These are phyloP conservation scores for Syngnathus scovelli DNA, from an alignment of 2,113 vertebrate species.

Conservation along the genomic window DNA sequence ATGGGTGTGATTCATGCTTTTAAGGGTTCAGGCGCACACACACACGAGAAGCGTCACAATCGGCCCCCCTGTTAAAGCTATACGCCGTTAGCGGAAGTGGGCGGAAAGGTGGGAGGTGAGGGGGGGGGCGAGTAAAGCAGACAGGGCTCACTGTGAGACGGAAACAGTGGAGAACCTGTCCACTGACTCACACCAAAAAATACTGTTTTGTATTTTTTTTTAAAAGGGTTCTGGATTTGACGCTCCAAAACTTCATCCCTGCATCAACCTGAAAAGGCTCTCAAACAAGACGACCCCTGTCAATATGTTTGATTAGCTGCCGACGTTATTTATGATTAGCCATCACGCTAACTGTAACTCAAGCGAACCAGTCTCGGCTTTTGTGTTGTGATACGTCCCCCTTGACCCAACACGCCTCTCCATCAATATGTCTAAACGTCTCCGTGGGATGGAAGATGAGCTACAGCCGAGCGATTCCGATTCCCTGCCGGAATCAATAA, in stretches of 20 bases:
- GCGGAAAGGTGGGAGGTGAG: conserved; percentile 30
- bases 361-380: conserved; percentile 8
- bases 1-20: conserved; percentile 67
- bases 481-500: conserved; percentile 56
- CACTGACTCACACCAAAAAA: conserved; percentile 2
- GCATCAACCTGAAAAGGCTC: neutral
- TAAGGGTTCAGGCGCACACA: conserved; percentile 40
- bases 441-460: conserved; percentile 51
- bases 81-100: conserved; percentile 46
- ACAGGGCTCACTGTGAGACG: conserved; percentile 28
- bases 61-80: conserved; percentile 54
- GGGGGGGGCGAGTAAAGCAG: conserved; percentile 16
- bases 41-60: conserved; percentile 41
- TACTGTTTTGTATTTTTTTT: neutral
- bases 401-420: conserved; percentile 19
- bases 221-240: neutral
- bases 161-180: conserved; percentile 29
- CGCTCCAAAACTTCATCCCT: neutral
- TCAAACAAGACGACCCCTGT: neutral
- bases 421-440: conserved; percentile 40
- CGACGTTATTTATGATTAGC: neutral
- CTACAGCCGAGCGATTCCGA: conserved; percentile 35
- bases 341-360: neutral
- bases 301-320: neutral
- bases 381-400: conserved; percentile 15